A percentile compares a stretch with the other conserved stretches of the same genome.
Evolutionary conservation across 2,888 invertebrate genomes (phyloP).

Genomic region (Ferrisia virgata): DNA sequence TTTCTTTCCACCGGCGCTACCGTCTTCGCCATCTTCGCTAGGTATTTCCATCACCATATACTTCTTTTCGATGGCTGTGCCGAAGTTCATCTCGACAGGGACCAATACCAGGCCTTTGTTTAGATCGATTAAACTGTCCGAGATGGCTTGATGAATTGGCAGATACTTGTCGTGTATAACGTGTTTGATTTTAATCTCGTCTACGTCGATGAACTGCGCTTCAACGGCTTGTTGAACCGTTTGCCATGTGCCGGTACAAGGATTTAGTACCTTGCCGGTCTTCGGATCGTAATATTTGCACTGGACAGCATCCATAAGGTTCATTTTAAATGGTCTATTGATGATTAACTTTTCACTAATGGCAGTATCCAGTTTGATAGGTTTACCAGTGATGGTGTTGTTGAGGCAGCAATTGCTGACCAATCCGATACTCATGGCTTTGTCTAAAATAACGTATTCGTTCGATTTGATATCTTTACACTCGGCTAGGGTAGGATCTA

Average conservation of each 20-base stretch:
- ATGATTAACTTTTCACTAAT: constrained; percentile 67
- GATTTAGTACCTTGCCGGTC: constrained; percentile 72
- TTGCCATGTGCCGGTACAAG: constrained; percentile 69
- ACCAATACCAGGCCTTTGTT: constrained; percentile 67
- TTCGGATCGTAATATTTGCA: constrained; percentile 73
- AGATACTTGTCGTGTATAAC: constrained; percentile 55
- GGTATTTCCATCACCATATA: constrained; percentile 60
- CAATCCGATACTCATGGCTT: constrained; percentile 69
- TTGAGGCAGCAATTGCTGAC: constrained; percentile 59
- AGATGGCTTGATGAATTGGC: constrained; percentile 67
- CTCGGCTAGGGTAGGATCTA: constrained; percentile 77
- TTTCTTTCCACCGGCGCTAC: not conserved
- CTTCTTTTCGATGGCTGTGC: constrained; percentile 77
- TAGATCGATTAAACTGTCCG: constrained; percentile 67
- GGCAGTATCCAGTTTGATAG: constrained; percentile 58
- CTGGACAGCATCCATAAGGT: constrained; percentile 70
- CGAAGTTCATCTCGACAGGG: constrained; percentile 66
- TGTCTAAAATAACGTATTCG: constrained; percentile 68
- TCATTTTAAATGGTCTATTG: constrained; percentile 68
- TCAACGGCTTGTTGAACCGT: constrained; percentile 73
- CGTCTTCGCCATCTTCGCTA: constrained; percentile 74
- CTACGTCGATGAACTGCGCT: constrained; percentile 68
- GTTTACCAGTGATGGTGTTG: constrained; percentile 23
- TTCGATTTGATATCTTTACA: constrained; percentile 74
- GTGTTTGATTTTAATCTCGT: constrained; percentile 70